Conservation (phyloP, 2,113 vertebrate genomes). For the Pseudolaguvia tuberculata region DNA sequence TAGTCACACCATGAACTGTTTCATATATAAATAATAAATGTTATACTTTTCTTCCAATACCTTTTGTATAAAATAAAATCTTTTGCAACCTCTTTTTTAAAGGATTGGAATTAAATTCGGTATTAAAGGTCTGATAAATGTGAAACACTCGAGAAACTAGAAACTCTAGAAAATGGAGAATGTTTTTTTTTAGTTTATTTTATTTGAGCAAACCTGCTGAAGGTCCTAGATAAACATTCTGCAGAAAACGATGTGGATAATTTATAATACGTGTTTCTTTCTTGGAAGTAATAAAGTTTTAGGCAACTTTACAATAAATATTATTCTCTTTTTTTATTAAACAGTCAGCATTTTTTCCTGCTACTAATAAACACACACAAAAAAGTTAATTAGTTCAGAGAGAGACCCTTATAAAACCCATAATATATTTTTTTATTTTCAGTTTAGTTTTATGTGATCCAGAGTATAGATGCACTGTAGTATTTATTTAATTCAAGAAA, state of each 20-base stretch:
- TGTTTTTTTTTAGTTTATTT: too few species aligned
- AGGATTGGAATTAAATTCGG: not conserved
- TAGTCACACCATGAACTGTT: not conserved
- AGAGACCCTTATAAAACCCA: not conserved
- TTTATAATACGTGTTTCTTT: not conserved
- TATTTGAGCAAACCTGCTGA: too few species aligned
- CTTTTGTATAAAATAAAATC: too few species aligned
- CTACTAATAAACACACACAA: not conserved
- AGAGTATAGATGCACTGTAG: too few species aligned
- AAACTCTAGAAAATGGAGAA: too few species aligned
- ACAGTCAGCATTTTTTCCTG: too few species aligned
- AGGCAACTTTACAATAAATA: not conserved
- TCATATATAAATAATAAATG: too few species aligned
- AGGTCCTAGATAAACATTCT: not conserved
- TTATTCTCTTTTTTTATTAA: not conserved
- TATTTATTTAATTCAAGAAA: too few species aligned
- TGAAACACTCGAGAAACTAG: too few species aligned
- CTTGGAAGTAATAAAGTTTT: not conserved
- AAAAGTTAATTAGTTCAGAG: not conserved
- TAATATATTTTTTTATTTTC: not conserved
- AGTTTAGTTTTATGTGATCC: not conserved
- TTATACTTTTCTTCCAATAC: too few species aligned
- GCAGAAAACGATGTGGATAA: not conserved
- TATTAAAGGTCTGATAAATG: too few species aligned
- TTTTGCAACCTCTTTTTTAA: too few species aligned